Evolutionary conservation across 2,797 vertebrate genomes (phyloP).

Genomic region (Coregonus suidteri): DNA sequence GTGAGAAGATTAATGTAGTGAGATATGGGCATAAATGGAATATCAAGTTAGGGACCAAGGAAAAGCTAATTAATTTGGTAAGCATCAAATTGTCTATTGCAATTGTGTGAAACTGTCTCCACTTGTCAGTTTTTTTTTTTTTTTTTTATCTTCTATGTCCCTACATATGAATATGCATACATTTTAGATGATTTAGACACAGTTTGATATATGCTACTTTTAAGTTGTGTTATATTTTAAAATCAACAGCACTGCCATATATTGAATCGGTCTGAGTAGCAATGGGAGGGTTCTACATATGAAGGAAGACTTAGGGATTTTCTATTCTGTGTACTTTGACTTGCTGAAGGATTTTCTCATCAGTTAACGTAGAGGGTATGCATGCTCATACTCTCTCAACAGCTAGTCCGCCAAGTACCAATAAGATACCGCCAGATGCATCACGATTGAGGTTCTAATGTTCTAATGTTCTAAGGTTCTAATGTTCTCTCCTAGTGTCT

Average conservation of each 20-base stretch:
- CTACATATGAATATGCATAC: neutral
- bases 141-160: neutral
- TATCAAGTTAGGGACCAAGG: slow-evolving; percentile 8
- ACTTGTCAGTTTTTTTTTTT: neutral
- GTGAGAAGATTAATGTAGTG: neutral
- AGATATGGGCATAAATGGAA: neutral
- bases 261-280: neutral
- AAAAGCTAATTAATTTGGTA: neutral
- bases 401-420: neutral
- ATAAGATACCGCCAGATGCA: neutral
- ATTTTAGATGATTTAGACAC: too few relatives aligned
- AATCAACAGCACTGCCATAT: neutral
- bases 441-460: neutral
- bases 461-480: neutral
- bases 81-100: neutral
- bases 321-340: too few relatives aligned
- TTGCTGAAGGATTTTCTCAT: neutral
- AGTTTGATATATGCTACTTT: neutral
- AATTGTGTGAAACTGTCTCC: neutral
- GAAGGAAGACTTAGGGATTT: too few relatives aligned
- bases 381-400: too few relatives aligned
- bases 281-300: neutral
- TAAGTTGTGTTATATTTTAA: neutral
- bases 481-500: neutral
- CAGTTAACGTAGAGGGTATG: too few relatives aligned